Evolutionary conservation across 2,797 vertebrate genomes (phyloP).

Genomic region (Cyprinella venusta): DNA sequence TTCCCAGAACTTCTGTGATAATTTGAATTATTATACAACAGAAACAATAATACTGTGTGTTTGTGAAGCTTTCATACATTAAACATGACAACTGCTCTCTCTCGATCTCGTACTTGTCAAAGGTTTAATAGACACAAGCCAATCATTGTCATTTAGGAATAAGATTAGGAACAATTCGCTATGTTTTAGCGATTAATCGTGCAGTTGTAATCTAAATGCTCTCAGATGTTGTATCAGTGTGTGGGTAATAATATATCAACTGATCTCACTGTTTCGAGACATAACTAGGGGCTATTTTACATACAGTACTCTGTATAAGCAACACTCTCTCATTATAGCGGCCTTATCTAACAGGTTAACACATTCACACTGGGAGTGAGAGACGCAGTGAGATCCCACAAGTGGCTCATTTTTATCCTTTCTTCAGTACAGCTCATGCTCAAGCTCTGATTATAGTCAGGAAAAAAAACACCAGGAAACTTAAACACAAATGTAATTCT

Average conservation of each 20-base stretch:
- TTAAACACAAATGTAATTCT: background rate
- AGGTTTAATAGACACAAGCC: background rate
- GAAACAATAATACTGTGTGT: background rate
- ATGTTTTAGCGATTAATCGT: background rate
- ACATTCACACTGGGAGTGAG: constrained; percentile 1
- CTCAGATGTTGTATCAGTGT: background rate
- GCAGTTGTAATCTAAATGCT: background rate
- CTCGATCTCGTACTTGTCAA: background rate
- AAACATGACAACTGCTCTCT: background rate
- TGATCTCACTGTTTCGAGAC: background rate
- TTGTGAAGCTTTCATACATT: background rate
- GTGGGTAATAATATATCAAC: background rate
- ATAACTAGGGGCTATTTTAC: background rate
- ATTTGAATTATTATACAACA: background rate
- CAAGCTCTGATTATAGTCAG: background rate
- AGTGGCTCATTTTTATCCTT: background rate
- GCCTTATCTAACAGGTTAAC: background rate
- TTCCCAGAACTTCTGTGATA: background rate
- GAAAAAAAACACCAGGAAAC: background rate
- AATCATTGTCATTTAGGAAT: background rate
- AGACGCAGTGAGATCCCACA: background rate
- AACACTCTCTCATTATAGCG: background rate
- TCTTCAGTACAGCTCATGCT: background rate
- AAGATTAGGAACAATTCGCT: background rate
- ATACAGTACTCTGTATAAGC: background rate